Base-by-base conservation (phyloP, 2,888 invertebrate genomes). In the Eupithecia insigniata region DNA sequence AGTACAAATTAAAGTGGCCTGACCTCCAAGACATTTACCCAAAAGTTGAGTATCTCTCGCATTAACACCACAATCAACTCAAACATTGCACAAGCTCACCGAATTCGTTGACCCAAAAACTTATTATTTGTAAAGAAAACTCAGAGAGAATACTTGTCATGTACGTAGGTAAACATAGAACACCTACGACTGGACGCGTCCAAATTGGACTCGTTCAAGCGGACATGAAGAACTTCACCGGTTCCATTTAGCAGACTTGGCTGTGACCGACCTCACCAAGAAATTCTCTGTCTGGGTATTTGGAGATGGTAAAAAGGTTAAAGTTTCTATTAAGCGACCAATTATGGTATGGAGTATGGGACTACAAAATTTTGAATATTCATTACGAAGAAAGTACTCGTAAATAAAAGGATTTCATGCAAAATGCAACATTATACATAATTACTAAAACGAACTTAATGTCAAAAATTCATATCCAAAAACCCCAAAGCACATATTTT, bases 181-280 rank as follows among this genome's bases (percentile, higher is more conserved):
- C 80, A 80, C 79, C 79, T 79, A 73, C 75, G 76, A 74, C 67
- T 73, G 72, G 76, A 30, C 71, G 73, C 64, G 70, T 66, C 70
- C 75, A 74, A 75, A 77, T 77, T 77, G 77, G 70, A 87, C 87
- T 86, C 89, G 89, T 85, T 89, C 84, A 76, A 81, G 71, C 75
- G 71, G 43, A 72, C 72, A 77, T 70, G 75, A 75, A 76, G 77
- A 81, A 84, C 73, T 84, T 83, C 73, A 70, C 70, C 77, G 80
- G 79, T 83, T 81, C 80, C 80, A 79, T 84, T 82, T 78, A 78
- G 73, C 74, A 74, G 79, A 80, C 79, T 80, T 79, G 70, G 77
- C 78, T 77, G 64, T 75, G 74, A 72, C 74, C 75, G 68, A 73
- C 74, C 75, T 66, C 79, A 70, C 79, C 76, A 76, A 76, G 72